Conservation (phyloP, 1,140 invertebrate species). For the Manduca sexta region DNA sequence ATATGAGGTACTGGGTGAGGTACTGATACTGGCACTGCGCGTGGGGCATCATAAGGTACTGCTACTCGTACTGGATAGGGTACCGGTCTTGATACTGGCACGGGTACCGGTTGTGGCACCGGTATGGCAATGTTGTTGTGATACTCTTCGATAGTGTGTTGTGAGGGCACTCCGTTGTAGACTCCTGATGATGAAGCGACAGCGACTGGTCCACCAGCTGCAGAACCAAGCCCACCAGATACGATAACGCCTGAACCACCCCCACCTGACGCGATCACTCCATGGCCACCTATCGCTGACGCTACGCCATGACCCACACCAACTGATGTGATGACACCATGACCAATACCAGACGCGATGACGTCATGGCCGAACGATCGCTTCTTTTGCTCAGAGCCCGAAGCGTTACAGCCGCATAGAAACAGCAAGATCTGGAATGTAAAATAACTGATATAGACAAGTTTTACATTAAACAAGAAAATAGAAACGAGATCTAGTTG, state of each 20-base stretch:
- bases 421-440: constrained; percentile 34
- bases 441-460: neutral
- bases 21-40: constrained; percentile 48
- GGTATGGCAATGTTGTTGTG: constrained; percentile 46
- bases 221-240: neutral
- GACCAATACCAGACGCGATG: neutral
- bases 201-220: constrained; percentile 4
- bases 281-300: neutral
- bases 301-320: neutral
- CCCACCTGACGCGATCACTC: neutral
- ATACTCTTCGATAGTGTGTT: constrained; percentile 48
- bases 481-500: neutral
- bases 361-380: constrained; percentile 1
- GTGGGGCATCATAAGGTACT: constrained; percentile 48
- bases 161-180: constrained; percentile 27
- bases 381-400: constrained; percentile 9
- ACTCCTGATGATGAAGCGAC: neutral
- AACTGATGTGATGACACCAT: neutral
- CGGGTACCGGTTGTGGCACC: constrained; percentile 49
- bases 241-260: neutral
- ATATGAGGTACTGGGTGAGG: constrained; percentile 54
- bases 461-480: neutral
- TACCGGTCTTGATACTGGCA: constrained; percentile 42
- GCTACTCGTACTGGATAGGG: constrained; percentile 48
- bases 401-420: constrained; percentile 18